Base-by-base conservation (phyloP, 2,797 vertebrate genomes). In the Alauda arvensis region DNA sequence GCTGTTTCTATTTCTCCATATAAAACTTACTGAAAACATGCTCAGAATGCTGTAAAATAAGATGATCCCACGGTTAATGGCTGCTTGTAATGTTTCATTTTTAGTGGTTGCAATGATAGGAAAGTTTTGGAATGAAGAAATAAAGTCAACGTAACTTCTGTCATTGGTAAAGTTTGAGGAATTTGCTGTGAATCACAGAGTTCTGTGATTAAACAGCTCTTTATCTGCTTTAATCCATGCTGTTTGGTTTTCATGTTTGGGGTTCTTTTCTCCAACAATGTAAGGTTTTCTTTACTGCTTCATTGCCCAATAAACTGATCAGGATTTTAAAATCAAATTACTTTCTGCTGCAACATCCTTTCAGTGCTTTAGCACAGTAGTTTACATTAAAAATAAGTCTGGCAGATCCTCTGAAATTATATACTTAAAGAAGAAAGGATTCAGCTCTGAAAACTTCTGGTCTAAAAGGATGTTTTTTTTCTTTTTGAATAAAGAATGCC, bases 281-380 rank as follows among this genome's bases (percentile, higher is more conserved):
- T 59, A 62, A 57, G 43, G 74, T 90, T 96, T 94, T 93, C 87
- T 95, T 91, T 91, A 67, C 61, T 90, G 43, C 78, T 94, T 87
- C 55, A 65, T 43, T 77, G 52, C 62, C 31, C 33, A 3, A 59
- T 80, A 79, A 86, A 89, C 63, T 60, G 81, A 57, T 85, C 45
- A 68, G 68, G 39, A 63, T 78, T 91, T 94, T 80, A 53, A 83
- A 87, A 88, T 91, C 65, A 66, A 72, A 60, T 85, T 94, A 56
- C 85, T 62, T 89, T 70, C 40, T 82, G 12, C 33, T 59, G 39
- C 46, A 53, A 34, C 43, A 33, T 91, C 33, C 59, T 87, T 84
- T 78, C 33, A 67, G 25, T 84, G 31, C 18, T 52, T 23, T 33
- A 31, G 24, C 45, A 24, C n/a, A 31, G 70, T 57, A 60, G 25